These are phyloP conservation scores for Oreortyx pictus DNA, from an alignment of 2,797 vertebrate species.

Conservation along the genomic window DNA sequence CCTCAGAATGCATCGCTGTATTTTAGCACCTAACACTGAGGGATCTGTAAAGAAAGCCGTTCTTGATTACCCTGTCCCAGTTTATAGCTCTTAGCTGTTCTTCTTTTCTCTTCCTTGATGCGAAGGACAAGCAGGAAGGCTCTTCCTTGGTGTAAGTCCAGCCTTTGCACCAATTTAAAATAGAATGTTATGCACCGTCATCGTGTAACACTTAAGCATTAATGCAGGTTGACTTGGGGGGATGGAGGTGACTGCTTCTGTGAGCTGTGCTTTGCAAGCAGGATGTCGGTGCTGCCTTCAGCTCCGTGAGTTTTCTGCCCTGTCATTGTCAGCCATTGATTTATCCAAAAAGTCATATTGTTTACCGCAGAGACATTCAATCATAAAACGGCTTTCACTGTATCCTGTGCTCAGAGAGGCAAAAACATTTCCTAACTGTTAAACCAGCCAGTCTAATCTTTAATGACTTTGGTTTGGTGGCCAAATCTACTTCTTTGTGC, in stretches of 20 bases:
- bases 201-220: background rate
- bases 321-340: slow-evolving; percentile 59
- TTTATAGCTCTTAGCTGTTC: background rate
- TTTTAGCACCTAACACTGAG: background rate
- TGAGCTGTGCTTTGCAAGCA: slow-evolving; percentile 52
- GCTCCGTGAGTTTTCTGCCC: slow-evolving; percentile 57
- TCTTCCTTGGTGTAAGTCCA: background rate
- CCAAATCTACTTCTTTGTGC: slow-evolving; percentile 68
- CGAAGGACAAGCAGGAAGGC: rapidly evolving
- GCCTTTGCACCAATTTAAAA: background rate
- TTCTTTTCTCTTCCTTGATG: background rate
- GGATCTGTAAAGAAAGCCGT: background rate
- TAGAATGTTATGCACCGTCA: rapidly evolving
- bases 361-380: slow-evolving; percentile 68
- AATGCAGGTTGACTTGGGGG: background rate
- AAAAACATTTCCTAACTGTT: slow-evolving; percentile 72
- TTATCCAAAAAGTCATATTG: slow-evolving; percentile 61
- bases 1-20: background rate
- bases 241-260: background rate
- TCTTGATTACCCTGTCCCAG: background rate
- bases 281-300: slow-evolving; percentile 58
- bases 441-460: slow-evolving; percentile 74
- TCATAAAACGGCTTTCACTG: slow-evolving; percentile 67
- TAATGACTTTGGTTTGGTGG: slow-evolving; percentile 70
- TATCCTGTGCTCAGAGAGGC: slow-evolving; percentile 71